phyloP scores from a whole-genome alignment of 1,140 invertebrate genomes.

The Drosophila santomea region DNA sequence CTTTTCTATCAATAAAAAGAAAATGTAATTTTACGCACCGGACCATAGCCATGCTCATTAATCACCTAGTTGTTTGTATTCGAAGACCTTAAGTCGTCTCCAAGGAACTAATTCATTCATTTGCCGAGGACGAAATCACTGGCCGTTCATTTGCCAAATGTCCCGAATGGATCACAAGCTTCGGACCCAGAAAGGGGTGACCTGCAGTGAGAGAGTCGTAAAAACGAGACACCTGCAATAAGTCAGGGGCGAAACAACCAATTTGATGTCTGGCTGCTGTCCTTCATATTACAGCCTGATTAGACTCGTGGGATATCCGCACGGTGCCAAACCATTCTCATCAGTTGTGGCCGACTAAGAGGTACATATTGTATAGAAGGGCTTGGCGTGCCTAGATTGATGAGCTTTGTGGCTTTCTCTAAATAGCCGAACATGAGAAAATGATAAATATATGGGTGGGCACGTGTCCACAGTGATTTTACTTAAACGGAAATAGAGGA shows the following conservation, averaged over 20 bases:
- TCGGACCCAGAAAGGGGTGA: conserved; percentile 26
- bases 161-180: conserved; percentile 48
- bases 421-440: conserved; percentile 55
- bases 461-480: conserved; percentile 26
- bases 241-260: conserved; percentile 53
- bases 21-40: conserved; percentile 15
- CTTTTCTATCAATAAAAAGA: conserved; percentile 64
- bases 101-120: conserved; percentile 80
- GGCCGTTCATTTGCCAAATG: conserved; percentile 73
- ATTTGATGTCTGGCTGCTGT: conserved; percentile 63
- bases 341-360: conserved; percentile 59
- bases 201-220: conserved; percentile 2
- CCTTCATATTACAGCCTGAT: conserved; percentile 80
- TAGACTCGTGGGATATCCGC: conserved; percentile 69
- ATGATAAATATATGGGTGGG: conserved; percentile 41
- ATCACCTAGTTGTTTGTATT: conserved; percentile 12
- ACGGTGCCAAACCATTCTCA: conserved; percentile 40
- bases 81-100: conserved; percentile 44
- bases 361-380: conserved; percentile 13
- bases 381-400: conserved; percentile 48
- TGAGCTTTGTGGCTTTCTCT: conserved; percentile 52
- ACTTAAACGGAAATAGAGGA: conserved; percentile 36
- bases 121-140: conserved; percentile 64
- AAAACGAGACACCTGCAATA: conserved; percentile 71
- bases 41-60: conserved; percentile 23